Evolutionary conservation across 2,113 vertebrate genomes (phyloP), one percentile per base, ranked within the genome.

Genomic region (Catharus bicknelli): DNA sequence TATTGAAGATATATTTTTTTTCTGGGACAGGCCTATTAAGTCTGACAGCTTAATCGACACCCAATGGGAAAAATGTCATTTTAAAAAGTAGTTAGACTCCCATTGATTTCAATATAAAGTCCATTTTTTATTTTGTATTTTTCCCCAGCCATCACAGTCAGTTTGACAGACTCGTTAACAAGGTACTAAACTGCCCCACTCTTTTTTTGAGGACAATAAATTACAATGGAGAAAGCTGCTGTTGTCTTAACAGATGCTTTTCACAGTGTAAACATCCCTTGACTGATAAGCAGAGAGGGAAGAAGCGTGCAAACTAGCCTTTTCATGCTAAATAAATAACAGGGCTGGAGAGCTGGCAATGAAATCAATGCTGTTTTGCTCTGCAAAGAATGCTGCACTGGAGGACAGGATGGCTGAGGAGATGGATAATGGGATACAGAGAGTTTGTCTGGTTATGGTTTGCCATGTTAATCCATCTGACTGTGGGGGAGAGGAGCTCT

Each of bases 11-110:
- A 27, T 82, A 36, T 92, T 91, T 95, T 96, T 95, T 91, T 85
- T 79, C 72, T 82, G 82, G 72, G 86, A 86, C 86, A 78, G 47
- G 72, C 88, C 90, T 97, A 95, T 97, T 97, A 96, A 95, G 73
- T 90, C 92, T 94, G 86, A 96, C 81, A 91, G 84, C 83, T 97
- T 97, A 95, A 96, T 95, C 40, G 85, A 97, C 95, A 97, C 43
- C 72, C 90, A 90, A 90, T 95, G 90, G 89, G 81, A 63, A 95
- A 86, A 95, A 88, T 19, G 57, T 55, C 78, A 67, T 88, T 93
- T 85, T 16, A 89, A 88, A 68, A 83, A 82, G 92, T 85, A 88
- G 73, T 95, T 93, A 89, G 88, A 90, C 50, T 96, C 85, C 76
- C 94, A 96, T 88, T 95, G 94, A 96, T 97, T 96, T 97, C 34